Conservation (phyloP, 64 coral and sea anemone genomes). For the Dendronephthya gigantea region DNA sequence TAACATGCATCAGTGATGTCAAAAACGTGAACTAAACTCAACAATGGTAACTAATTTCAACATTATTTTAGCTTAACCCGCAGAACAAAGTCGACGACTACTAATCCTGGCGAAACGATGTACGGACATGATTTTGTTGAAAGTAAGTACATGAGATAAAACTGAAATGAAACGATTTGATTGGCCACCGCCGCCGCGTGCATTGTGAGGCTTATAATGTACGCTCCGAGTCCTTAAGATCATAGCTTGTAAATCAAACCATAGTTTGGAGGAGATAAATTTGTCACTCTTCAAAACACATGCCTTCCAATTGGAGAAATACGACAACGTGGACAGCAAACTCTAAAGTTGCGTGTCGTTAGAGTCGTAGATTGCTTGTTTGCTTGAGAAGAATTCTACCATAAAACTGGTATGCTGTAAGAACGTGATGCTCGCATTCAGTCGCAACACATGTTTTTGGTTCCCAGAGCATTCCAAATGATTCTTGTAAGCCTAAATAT, state of each 20-base stretch:
- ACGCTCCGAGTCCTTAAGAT: not conserved
- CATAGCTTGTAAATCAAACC: conserved; percentile 19
- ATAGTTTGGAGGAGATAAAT: conserved; percentile 17
- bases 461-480: not conserved
- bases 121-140: no score
- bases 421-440: not conserved
- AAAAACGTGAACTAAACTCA: no score
- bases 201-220: no score
- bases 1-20: no score
- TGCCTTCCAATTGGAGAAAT: not conserved
- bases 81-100: no score
- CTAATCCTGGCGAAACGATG: no score
- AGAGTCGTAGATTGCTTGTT: not conserved
- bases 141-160: no score
- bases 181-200: no score
- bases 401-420: conserved; percentile 6
- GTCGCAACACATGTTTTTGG: not conserved
- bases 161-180: no score
- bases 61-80: no score
- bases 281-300: not conserved
- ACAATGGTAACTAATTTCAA: no score
- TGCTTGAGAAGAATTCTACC: conserved; percentile 13
- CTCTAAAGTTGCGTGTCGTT: not conserved
- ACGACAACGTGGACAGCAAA: not conserved
- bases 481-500: not conserved